These are phyloP conservation scores for Cygnus atratus DNA, from an alignment of 2,113 vertebrate species.

Conservation along the genomic window DNA sequence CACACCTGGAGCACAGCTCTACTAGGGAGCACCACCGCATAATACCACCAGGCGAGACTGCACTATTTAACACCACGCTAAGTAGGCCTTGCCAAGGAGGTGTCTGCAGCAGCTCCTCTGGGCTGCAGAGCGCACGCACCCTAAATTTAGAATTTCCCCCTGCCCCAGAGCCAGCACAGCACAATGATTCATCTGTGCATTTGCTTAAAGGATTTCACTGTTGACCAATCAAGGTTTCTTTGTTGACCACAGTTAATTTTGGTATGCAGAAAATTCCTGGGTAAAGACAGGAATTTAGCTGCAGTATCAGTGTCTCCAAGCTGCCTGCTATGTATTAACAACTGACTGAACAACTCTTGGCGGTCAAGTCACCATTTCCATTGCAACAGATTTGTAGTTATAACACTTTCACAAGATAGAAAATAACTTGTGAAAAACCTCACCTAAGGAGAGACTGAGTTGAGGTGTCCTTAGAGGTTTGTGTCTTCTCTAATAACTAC, in stretches of 20 bases:
- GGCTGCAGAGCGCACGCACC: neutral
- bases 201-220: constrained; percentile 17
- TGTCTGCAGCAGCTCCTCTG: neutral
- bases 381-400: neutral
- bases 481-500: neutral
- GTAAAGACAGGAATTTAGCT: neutral
- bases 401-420: neutral
- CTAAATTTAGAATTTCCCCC: neutral
- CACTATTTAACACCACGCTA: neutral
- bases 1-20: accelerated
- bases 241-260: constrained; percentile 28
- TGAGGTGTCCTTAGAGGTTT: neutral
- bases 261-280: constrained; percentile 54
- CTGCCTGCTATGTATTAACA: neutral
- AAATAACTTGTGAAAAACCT: neutral
- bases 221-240: neutral
- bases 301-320: neutral
- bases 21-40: neutral
- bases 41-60: neutral
- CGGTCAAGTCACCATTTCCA: neutral
- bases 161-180: neutral
- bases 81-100: neutral
- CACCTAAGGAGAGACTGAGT: neutral
- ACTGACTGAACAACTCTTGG: neutral
- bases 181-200: constrained; percentile 39